These are phyloP conservation scores for Lateolabrax maculatus DNA, from an alignment of 2,797 vertebrate genomes.

Conservation along the genomic window DNA sequence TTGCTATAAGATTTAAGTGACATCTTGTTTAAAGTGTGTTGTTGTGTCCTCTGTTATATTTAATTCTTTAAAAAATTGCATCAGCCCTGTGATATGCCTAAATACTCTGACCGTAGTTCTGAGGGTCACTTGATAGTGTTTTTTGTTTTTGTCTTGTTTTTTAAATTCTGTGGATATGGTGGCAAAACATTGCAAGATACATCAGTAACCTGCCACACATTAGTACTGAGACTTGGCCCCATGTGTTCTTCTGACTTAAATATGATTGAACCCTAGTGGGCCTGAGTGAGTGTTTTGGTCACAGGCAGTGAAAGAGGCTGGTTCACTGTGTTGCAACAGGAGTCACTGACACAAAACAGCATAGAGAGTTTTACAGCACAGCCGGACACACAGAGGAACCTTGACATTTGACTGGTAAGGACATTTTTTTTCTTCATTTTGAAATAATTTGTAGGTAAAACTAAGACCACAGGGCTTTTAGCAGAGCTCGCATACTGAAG, in stretches of 20 bases:
- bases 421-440: slow-evolving; percentile 28
- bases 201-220: slow-evolving; percentile 49
- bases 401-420: slow-evolving; percentile 43
- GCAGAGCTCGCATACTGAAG: slow-evolving; percentile 60
- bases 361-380: slow-evolving; percentile 70
- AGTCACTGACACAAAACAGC: slow-evolving; percentile 68
- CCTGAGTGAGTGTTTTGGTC: slow-evolving; percentile 72
- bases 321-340: slow-evolving; percentile 74
- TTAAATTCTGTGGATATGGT: slow-evolving; percentile 37
- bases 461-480: slow-evolving; percentile 61
- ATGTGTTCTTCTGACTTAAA: slow-evolving; percentile 36
- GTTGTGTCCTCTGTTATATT: slow-evolving; percentile 41
- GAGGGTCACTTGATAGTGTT: slow-evolving; percentile 31
- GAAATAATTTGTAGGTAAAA: slow-evolving; percentile 61
- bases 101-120: slow-evolving; percentile 49
- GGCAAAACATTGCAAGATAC: slow-evolving; percentile 47
- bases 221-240: slow-evolving; percentile 43
- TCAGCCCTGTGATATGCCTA: slow-evolving; percentile 70
- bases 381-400: slow-evolving; percentile 62
- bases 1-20: slow-evolving; percentile 54
- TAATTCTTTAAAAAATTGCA: slow-evolving; percentile 59
- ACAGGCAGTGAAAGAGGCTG: slow-evolving; percentile 82
- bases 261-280: slow-evolving; percentile 57
- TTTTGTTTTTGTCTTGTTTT: slow-evolving; percentile 23
- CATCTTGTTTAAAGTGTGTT: slow-evolving; percentile 60